Conservation (phyloP, 1,140 invertebrate species). For the Tenebrio molitor region DNA sequence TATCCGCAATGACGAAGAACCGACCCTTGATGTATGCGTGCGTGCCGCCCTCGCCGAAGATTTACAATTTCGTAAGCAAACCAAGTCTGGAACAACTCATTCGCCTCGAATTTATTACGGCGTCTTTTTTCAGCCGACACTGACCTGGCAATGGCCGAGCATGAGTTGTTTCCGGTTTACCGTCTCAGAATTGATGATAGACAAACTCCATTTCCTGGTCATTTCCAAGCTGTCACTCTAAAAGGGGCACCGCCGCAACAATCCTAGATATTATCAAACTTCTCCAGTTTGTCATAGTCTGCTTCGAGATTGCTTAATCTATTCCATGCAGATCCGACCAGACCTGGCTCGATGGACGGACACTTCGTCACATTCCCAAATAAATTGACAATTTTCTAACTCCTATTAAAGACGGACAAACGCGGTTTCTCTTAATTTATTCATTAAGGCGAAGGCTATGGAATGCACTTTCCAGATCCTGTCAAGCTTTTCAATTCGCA, state of each 20-base stretch:
- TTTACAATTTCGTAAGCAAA: constrained; percentile 31
- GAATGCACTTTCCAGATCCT: too few relatives aligned
- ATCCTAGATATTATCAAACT: constrained; percentile 47
- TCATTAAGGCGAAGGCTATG: too few relatives aligned
- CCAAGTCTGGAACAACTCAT: constrained; percentile 28
- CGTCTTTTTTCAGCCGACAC: constrained; percentile 24
- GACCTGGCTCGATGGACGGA: too few relatives aligned
- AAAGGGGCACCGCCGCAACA: constrained; percentile 29
- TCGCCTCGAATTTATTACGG: constrained; percentile 16
- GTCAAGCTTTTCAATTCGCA: too few relatives aligned
- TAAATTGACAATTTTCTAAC: too few relatives aligned
- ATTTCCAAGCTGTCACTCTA: constrained; percentile 49
- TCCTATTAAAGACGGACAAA: too few relatives aligned
- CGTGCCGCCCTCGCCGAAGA: constrained; percentile 1
- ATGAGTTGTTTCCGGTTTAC: constrained; percentile 44
- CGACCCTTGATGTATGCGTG: too few relatives aligned
- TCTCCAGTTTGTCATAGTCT: constrained; percentile 41
- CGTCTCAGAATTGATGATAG: constrained; percentile 52
- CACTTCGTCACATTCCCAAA: too few relatives aligned
- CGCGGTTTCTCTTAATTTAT: too few relatives aligned
- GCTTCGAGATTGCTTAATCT: constrained; percentile 41
- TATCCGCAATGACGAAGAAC: too few relatives aligned
- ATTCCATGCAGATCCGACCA: constrained; percentile 17
- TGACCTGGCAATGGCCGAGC: constrained; percentile 10
- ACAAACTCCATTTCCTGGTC: constrained; percentile 55